Base-by-base conservation (phyloP, 2,888 invertebrate species). In the Diplazon laetatorius region DNA sequence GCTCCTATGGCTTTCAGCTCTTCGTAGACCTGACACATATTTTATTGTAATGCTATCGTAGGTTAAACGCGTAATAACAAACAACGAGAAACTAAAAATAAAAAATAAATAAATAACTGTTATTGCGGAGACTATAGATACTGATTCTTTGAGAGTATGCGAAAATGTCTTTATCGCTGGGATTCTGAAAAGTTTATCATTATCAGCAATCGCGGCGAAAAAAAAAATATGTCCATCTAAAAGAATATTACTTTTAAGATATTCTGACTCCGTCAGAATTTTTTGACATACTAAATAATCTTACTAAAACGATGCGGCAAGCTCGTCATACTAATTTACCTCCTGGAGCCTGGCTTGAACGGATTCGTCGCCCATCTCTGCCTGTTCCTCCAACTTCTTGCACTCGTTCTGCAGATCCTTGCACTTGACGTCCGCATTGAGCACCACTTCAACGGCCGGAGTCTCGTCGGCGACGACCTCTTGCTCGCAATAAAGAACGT, bases 1-100 rank as follows among this genome's bases (percentile, higher is more conserved):
- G 99, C 99, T 10, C 98, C 98, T 80, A 99, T 99, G 0, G 98
- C 98, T 90, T 97, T 96, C 77, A 99, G 91, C 90, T 99, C 99
- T 12, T 97, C 96, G 89, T 98, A 99, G 3, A 99, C 96, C 94
- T 95, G 80, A 6, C 76, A 82, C 16, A 35, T 16, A 30, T 16
- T 30, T 10, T 5, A 50, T 20, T 22, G 22, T 12, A 30, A 30
- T 6, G 6, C 4, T 30, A 30, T 30, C 30, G 30, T 5, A 30
- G 6, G n/a, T n/a, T n/a, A 30, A 30, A 30, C 6, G 6, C 2
- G 2, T 6, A 5, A 30, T 30, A 2, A 0, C 46, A 6, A 42
- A 65, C 8, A n/a, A n/a, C 6, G 30, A 5, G 4, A 30, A 30
- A 30, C 30, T 30, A 6, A 6, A 30, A 72, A 62, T 20, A 12